Evolutionary conservation across 2,113 vertebrate genomes (phyloP).

Genomic region (Cheilinus undulatus): DNA sequence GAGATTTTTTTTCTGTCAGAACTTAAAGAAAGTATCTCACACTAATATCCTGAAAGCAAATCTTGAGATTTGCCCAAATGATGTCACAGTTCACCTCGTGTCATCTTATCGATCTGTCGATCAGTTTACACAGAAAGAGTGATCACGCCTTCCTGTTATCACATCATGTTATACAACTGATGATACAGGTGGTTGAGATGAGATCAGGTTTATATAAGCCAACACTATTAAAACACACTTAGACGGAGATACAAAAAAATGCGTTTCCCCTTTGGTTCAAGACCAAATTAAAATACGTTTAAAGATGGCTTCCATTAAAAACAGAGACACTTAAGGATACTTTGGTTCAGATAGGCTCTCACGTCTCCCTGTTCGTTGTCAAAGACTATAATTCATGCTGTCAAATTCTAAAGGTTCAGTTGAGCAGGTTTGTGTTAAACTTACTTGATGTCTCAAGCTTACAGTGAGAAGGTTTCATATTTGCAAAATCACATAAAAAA

Average conservation of each 20-base stretch:
- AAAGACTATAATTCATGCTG: background rate
- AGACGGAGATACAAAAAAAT: too few species aligned
- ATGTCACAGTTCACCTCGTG: conserved; percentile 13
- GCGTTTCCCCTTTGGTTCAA: too few species aligned
- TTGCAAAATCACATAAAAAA: too few species aligned
- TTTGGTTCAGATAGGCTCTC: background rate
- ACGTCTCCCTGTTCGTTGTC: background rate
- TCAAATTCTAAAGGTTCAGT: too few species aligned
- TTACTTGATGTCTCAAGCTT: too few species aligned
- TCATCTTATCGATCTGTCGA: background rate
- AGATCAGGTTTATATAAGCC: background rate
- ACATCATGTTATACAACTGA: background rate
- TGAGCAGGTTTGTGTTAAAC: too few species aligned
- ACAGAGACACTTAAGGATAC: background rate
- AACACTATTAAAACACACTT: too few species aligned
- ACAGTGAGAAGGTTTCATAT: too few species aligned
- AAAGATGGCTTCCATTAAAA: too few species aligned
- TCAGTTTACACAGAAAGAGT: background rate
- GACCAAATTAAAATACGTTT: too few species aligned
- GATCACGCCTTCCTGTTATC: background rate
- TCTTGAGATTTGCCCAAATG: conserved; percentile 5
- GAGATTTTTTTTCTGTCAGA: background rate
- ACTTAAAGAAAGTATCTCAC: background rate
- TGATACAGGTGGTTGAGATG: background rate
- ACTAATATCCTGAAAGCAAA: background rate